Evolutionary conservation across 2,113 vertebrate species (phyloP).

Genomic region (Actinemys pallida): DNA sequence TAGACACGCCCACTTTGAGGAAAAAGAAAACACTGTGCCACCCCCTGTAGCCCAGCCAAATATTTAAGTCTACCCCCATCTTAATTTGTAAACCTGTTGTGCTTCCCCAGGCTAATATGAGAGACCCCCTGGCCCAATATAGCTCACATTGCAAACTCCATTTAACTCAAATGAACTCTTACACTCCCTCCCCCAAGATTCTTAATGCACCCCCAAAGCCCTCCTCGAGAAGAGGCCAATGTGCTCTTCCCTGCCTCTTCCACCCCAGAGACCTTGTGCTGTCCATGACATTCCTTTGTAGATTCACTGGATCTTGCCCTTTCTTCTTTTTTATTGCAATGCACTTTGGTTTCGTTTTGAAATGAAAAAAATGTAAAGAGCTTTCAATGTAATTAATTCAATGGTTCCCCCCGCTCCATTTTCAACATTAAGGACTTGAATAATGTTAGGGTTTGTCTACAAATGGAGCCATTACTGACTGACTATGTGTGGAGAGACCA

Average conservation of each 20-base stretch:
- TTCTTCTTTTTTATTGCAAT: background rate
- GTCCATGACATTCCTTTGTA: background rate
- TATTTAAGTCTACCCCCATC: too few species aligned
- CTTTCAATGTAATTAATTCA: background rate
- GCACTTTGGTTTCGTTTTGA: background rate
- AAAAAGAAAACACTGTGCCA: background rate
- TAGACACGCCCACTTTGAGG: background rate
- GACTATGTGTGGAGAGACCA: background rate
- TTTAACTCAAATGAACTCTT: background rate
- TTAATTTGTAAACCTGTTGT: too few species aligned
- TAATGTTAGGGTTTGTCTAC: background rate
- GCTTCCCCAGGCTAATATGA: too few species aligned
- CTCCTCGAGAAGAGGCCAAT: background rate
- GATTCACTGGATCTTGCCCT: background rate
- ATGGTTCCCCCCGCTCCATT: too few species aligned
- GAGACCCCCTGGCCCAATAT: background rate
- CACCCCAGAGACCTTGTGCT: background rate
- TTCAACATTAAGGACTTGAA: background rate
- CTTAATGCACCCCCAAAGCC: background rate
- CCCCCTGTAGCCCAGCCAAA: too few species aligned
- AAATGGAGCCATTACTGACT: background rate
- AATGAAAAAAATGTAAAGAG: background rate
- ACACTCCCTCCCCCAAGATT: too few species aligned
- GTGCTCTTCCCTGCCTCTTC: background rate
- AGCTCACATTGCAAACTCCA: background rate